These are phyloP conservation scores for Oophaga pumilio DNA, from an alignment of 2,113 vertebrate species.

Conservation along the genomic window DNA sequence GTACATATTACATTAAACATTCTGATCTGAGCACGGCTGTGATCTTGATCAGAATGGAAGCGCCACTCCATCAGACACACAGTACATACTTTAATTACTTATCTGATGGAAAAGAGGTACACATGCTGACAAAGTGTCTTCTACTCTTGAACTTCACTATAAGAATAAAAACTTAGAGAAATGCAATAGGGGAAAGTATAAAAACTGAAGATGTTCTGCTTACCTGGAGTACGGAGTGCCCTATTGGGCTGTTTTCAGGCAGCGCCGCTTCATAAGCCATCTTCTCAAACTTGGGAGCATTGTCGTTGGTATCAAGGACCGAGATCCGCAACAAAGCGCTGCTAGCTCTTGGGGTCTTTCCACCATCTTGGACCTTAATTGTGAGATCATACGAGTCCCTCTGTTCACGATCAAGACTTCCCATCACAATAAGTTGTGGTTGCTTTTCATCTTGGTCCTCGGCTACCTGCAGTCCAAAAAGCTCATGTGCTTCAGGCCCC, in stretches of 20 bases:
- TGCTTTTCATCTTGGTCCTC: constrained; percentile 89
- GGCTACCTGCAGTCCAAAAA: constrained; percentile 91
- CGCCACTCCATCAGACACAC: constrained; percentile 54
- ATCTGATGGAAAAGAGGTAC: constrained; percentile 39
- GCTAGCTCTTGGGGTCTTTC: constrained; percentile 82
- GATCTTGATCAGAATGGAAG: constrained; percentile 48
- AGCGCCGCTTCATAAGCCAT: constrained; percentile 87
- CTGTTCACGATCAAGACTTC: constrained; percentile 89
- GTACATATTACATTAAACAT: constrained; percentile 30
- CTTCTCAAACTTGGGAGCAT: constrained; percentile 88
- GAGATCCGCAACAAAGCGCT: constrained; percentile 90
- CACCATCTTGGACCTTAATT: constrained; percentile 92
- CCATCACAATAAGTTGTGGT: constrained; percentile 93
- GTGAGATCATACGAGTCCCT: constrained; percentile 95
- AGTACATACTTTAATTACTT: constrained; percentile 50
- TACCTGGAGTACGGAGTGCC: constrained; percentile 95
- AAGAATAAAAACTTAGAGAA: constrained; percentile 1
- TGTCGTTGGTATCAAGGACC: constrained; percentile 95
- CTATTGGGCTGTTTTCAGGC: constrained; percentile 88
- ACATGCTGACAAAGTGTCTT: constrained; percentile 32
- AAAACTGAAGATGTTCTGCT: constrained; percentile 56
- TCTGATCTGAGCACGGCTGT: constrained; percentile 23
- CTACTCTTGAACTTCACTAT: constrained; percentile 12
- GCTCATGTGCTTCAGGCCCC: constrained; percentile 81
- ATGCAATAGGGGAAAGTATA: not conserved